Base-by-base conservation (phyloP, 2,888 invertebrate genomes). In the Gisinianus flammeolus region DNA sequence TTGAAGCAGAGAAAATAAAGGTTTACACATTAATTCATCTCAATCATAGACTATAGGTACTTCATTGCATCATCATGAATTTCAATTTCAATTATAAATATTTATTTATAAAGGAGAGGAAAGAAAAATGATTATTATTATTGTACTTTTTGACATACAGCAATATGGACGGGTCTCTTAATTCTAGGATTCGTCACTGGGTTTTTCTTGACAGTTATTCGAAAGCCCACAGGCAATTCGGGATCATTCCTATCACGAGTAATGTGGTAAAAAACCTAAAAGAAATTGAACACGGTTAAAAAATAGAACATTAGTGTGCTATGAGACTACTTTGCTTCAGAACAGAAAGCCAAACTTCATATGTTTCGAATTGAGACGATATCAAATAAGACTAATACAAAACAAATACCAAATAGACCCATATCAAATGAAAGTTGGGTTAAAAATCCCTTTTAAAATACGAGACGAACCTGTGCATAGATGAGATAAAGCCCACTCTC, bases 221-320 rank as follows among this genome's bases (percentile, higher is more conserved):
- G 70, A 54, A 78, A 84, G 5, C 83, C 83, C 77, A 83, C 71
- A 12, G 81, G 78, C 2, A 28, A n/a, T 5, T 67, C 26, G n/a
- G 66, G 31, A 10, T 52, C 66, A 31, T 62, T 67, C 0, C 68
- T 75, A 10, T 54, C 33, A 6, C 68, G 56, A 26, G 24, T 74
- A 16, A 56, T 22, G 56, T 81, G 78, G 73, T 83, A 83, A 26
- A 79, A 83, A 4, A 83, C 80, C 83, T 83, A 52, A n/a, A n/a
- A n/a, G n/a, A n/a, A n/a, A n/a, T n/a, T n/a, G n/a, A n/a, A n/a
- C n/a, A n/a, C 19, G 19, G 8, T 44, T 19, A 22, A 58, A 52
- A 70, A 52, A 52, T 35, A 44, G 52, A 30, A 64, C n/a, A 12
- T 19, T 19, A 35, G 6, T 35, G 35, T 35, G 35, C 12, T 35